Evolutionary conservation across 2,888 invertebrate genomes (phyloP), one percentile per base, ranked within the genome.

Genomic region (Protophormia terraenovae): DNA sequence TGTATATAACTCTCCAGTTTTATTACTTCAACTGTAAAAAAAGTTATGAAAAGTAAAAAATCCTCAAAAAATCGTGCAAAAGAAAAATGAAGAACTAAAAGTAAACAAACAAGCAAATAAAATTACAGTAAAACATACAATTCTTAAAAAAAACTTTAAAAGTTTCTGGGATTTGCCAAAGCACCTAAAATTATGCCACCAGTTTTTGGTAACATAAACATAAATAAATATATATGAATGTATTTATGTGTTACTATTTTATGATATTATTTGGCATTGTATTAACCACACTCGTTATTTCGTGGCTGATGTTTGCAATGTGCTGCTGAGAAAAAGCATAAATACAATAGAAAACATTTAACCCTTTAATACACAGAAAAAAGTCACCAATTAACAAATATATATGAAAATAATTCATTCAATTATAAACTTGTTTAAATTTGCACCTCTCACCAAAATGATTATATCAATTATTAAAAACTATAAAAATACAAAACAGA

Each of bases 171-270:
- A 73, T 78, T 78, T 75, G 29, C 53, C 41, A 24, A 53, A 78
- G 69, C 72, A 81, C 80, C 72, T 62, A 45, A 77, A 84, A 81
- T 66, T 84, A 77, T 84, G 80, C 78, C 85, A 78, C 73, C 35
- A 69, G 60, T 50, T 47, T 69, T 75, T 60, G 50, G 27, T 69
- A 50, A 32, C 22, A 55, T 24, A 78, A 66, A 62, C 69, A 72
- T 55, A 35, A 62, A 64, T 66, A 38, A 19, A 45, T 10, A 45
- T 47, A 66, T 35, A 50, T 81, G 50, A 45, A 41, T 66, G 45
- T 45, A 58, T 38, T 55, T 58, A 58, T 73, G 58, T 73, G 55
- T 71, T 76, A 71, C 32, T 55, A 16, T 82, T 82, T 82, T 62
- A 62, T 64, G 55, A 22, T 16, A 50, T 58, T 50, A 38, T 78